Percentiles rank a stretch among this genome's conserved stretches.
phyloP scores from a whole-genome alignment of 2,797 vertebrate genomes.

The Euthynnus affinis region DNA sequence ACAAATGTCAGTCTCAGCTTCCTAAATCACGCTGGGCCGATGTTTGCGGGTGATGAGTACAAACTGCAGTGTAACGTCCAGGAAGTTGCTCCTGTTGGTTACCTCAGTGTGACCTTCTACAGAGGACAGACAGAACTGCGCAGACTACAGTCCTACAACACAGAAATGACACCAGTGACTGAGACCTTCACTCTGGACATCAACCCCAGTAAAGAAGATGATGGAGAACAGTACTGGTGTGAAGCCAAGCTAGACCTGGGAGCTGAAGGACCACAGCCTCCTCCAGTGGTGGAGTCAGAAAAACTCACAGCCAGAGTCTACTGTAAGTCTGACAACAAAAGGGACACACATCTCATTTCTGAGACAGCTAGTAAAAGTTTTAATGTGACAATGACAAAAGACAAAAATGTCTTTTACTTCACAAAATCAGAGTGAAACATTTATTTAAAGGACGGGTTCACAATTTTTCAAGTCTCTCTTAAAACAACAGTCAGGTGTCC shows the following conservation, averaged over 20 bases:
- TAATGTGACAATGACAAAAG: too few species aligned
- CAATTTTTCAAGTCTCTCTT: too few species aligned
- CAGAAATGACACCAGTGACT: constrained; percentile 48
- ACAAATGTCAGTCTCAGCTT: constrained; percentile 58
- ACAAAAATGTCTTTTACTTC: neutral
- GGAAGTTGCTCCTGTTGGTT: constrained; percentile 56
- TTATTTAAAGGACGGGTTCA: too few species aligned
- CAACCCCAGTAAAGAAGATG: constrained; percentile 48
- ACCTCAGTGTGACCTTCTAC: constrained; percentile 70
- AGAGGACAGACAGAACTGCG: constrained; percentile 39
- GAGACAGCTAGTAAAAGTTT: too few species aligned
- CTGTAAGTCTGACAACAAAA: constrained; percentile 68
- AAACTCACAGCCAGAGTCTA: constrained; percentile 36
- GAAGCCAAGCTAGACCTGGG: constrained; percentile 68
- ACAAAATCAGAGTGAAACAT: neutral
- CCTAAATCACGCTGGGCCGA: constrained; percentile 18
- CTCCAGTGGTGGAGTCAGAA: constrained; percentile 46
- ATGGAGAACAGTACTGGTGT: constrained; percentile 74
- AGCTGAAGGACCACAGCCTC: constrained; percentile 54
- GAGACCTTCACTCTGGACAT: constrained; percentile 52
- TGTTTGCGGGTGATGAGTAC: constrained; percentile 48
- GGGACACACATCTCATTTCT: neutral
- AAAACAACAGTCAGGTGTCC: too few species aligned
- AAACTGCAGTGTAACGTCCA: constrained; percentile 64
- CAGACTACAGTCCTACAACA: neutral